Conservation (phyloP, 2,888 invertebrate genomes). For the Drosophila eohydei region DNA sequence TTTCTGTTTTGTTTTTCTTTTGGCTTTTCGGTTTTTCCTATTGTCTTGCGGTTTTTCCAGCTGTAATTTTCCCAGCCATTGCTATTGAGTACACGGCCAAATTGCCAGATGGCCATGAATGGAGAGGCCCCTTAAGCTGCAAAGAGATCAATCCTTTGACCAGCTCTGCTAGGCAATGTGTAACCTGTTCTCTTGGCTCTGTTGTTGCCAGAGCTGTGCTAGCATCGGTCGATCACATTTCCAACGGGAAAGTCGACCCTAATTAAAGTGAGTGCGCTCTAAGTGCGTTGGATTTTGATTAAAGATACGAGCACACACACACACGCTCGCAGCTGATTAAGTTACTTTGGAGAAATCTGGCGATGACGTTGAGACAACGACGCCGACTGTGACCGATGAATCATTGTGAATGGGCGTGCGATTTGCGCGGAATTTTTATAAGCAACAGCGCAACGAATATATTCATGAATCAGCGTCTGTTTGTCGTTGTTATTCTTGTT, state of each 20-base stretch:
- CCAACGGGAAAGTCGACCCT: conserved; percentile 4
- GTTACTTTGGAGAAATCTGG: conserved; percentile 45
- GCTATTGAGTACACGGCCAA: conserved; percentile 10
- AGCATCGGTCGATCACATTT: background rate
- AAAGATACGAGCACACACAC: conserved; percentile 1
- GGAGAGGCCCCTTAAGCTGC: too few species aligned
- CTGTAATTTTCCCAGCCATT: conserved; percentile 11
- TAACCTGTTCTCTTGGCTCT: conserved; percentile 2
- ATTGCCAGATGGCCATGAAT: too few species aligned
- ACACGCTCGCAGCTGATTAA: conserved; percentile 36
- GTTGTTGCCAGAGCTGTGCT: background rate
- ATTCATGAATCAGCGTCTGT: conserved; percentile 45
- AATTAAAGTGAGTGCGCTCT: conserved; percentile 29
- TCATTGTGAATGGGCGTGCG: conserved; percentile 40
- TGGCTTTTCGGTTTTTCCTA: background rate
- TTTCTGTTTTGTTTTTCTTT: conserved; percentile 3
- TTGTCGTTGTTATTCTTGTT: background rate
- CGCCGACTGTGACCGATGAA: conserved; percentile 23
- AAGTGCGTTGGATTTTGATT: conserved; percentile 9
- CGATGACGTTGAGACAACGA: conserved; percentile 30
- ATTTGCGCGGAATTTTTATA: conserved; percentile 62
- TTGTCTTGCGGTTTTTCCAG: conserved; percentile 18
- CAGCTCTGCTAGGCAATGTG: background rate
- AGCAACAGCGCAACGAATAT: conserved; percentile 8
- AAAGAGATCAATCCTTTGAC: too few species aligned